Evolutionary conservation across 92 coral and sea anemone species (phyloP).

Genomic region (Siderastrea siderea): DNA sequence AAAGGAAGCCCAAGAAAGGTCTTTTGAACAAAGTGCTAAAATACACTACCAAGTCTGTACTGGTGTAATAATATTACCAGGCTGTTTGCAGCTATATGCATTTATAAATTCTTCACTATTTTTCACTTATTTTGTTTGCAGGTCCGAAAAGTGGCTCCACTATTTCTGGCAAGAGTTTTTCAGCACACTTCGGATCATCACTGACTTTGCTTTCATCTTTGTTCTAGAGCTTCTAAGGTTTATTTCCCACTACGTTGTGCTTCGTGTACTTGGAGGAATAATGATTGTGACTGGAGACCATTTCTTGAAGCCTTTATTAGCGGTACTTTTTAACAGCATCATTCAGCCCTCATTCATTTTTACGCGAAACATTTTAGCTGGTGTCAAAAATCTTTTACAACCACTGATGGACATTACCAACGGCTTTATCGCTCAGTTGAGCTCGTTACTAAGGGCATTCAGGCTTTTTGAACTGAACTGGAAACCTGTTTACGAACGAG

Average conservation of each 20-base stretch:
- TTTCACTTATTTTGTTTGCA: conserved; percentile 15
- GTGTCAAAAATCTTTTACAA: conserved; percentile 74
- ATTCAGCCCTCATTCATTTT: conserved; percentile 86
- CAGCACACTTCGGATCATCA: conserved; percentile 81
- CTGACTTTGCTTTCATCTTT: conserved; percentile 89
- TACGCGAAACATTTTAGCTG: conserved; percentile 79
- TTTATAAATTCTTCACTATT: too few relatives aligned
- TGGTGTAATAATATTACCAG: too few relatives aligned
- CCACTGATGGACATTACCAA: conserved; percentile 86
- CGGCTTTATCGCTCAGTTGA: conserved; percentile 66
- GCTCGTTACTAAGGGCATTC: conserved; percentile 80
- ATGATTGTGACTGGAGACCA: conserved; percentile 85
- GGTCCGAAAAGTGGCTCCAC: conserved; percentile 88
- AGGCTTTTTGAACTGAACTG: conserved; percentile 95
- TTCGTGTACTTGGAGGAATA: conserved; percentile 82
- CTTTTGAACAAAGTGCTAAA: too few relatives aligned
- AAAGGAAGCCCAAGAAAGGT: too few relatives aligned
- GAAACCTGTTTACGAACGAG: conserved; percentile 70
- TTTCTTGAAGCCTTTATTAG: conserved; percentile 79
- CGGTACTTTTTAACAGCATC: conserved; percentile 84
- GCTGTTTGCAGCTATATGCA: too few relatives aligned
- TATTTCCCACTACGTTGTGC: conserved; percentile 68
- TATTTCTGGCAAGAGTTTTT: conserved; percentile 96
- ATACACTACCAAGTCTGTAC: too few relatives aligned
- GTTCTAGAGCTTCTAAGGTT: conserved; percentile 81